Conservation (phyloP, 2,113 vertebrate genomes). For the human (Homo sapiens) region DNA sequence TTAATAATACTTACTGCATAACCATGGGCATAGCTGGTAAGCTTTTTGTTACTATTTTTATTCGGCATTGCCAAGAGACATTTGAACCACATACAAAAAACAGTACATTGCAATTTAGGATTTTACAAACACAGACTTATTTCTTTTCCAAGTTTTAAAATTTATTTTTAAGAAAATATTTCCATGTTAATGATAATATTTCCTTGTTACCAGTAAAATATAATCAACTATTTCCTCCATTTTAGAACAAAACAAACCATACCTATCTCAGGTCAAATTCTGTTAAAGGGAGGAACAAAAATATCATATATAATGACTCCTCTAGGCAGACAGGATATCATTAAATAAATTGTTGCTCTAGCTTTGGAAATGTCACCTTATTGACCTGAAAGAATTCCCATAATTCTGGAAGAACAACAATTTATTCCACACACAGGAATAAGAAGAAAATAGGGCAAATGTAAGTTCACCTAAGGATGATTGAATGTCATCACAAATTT, state of each 20-base stretch:
- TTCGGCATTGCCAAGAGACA: neutral
- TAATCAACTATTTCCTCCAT: neutral
- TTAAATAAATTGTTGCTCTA: conserved; percentile 40
- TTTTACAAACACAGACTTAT: neutral
- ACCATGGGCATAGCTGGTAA: neutral
- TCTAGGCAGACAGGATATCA: neutral
- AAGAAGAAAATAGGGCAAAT: conserved; percentile 38
- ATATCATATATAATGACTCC: neutral
- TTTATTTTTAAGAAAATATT: conserved; percentile 45
- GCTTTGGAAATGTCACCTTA: neutral
- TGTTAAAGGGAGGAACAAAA: neutral
- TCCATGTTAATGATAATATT: neutral
- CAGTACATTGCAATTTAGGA: neutral
- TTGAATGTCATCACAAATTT: neutral
- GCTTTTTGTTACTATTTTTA: neutral
- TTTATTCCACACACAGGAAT: neutral
- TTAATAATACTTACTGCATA: neutral
- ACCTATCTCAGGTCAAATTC: neutral
- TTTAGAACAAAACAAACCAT: conserved; percentile 30
- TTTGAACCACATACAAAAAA: neutral
- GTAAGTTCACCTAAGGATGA: neutral
- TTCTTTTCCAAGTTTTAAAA: neutral
- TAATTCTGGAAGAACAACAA: neutral
- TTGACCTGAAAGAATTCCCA: neutral
- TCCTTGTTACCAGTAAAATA: neutral